phyloP scores from a whole-genome alignment of 2,888 invertebrate species.

The Rambutsinella grinnellia region DNA sequence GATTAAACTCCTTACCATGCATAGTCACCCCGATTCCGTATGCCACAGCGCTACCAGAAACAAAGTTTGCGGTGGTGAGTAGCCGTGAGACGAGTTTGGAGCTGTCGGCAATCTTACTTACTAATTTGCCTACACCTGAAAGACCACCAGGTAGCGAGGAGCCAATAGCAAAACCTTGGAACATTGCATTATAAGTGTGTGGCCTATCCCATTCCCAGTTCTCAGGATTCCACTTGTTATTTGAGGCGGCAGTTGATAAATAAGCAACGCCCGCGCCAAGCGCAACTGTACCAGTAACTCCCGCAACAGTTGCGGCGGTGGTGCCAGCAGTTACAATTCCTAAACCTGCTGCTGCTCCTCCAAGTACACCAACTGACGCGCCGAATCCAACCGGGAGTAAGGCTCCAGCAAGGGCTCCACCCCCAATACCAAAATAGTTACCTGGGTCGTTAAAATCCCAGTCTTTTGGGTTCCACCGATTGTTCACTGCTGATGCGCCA shows the following conservation, averaged over 20 bases:
- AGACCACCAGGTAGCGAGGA: slow-evolving; percentile 14
- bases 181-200: slow-evolving; percentile 9
- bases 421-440: slow-evolving; percentile 23
- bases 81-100: background rate
- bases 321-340: background rate
- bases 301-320: background rate
- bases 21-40: background rate
- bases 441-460: background rate
- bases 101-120: no score
- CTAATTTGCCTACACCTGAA: no score
- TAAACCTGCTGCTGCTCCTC: background rate
- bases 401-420: slow-evolving; percentile 29
- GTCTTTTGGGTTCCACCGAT: background rate
- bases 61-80: background rate
- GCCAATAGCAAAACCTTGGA: slow-evolving; percentile 16
- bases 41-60: background rate
- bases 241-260: slow-evolving; percentile 15
- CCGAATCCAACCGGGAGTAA: slow-evolving; percentile 25
- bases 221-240: slow-evolving; percentile 14
- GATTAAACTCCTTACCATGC: background rate
- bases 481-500: background rate
- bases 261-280: slow-evolving; percentile 26
- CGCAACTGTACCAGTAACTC: slow-evolving; percentile 11
- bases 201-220: slow-evolving; percentile 33
- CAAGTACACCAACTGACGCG: slow-evolving; percentile 12